phyloP scores from a whole-genome alignment of 2,113 vertebrate species.

The Misgurnus mizolepis region DNA sequence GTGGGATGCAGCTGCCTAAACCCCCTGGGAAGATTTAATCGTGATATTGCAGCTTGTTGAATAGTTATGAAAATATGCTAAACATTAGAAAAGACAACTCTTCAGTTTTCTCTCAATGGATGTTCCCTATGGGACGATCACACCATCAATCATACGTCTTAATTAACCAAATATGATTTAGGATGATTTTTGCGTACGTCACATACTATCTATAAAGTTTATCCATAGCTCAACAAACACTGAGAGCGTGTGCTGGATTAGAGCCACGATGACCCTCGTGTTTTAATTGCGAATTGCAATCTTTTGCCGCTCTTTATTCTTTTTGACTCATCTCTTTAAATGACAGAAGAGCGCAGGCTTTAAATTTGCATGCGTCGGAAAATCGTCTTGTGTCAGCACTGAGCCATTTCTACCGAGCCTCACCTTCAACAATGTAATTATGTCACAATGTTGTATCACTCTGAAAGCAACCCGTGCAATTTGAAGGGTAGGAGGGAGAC shows the following conservation, averaged over 20 bases:
- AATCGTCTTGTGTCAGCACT: conserved; percentile 61
- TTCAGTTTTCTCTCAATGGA: conserved; percentile 19
- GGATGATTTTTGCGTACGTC: conserved; percentile 15
- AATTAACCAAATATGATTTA: conserved; percentile 22
- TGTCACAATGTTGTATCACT: conserved; percentile 52
- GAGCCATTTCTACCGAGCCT: conserved; percentile 51
- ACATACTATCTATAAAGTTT: neutral
- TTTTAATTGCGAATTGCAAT: conserved; percentile 45
- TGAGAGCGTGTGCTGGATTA: neutral
- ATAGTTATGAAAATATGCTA: conserved; percentile 29
- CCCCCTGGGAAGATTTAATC: conserved; percentile 7
- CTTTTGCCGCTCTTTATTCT: conserved; percentile 29
- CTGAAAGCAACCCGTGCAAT: conserved; percentile 57
- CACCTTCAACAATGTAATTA: conserved; percentile 61
- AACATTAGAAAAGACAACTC: conserved; percentile 9
- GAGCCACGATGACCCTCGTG: conserved; percentile 37
- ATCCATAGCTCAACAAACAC: neutral
- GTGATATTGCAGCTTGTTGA: conserved; percentile 23
- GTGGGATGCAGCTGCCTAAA: conserved; percentile 10
- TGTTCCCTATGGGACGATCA: neutral
- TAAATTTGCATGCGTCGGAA: conserved; percentile 57
- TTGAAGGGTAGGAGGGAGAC: conserved; percentile 59
- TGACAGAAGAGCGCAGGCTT: conserved; percentile 34
- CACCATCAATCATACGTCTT: conserved; percentile 21
- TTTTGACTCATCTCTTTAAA: conserved; percentile 36